A percentile compares a stretch with the other conserved stretches of the same genome.
These are phyloP conservation scores for Napeogenes inachia DNA, from an alignment of 2,888 invertebrate species.

Conservation along the genomic window DNA sequence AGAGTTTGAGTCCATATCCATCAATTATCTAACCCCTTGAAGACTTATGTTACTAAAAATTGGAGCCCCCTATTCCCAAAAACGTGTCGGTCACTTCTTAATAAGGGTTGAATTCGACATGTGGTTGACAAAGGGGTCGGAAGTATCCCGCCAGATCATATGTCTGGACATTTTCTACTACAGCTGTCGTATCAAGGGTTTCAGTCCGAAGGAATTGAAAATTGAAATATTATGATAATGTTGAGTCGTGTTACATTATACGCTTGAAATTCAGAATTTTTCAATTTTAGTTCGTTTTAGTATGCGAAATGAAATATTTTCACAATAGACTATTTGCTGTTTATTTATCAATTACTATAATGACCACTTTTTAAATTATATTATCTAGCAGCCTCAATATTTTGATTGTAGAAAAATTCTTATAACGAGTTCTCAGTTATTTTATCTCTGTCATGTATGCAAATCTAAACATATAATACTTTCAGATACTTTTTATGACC, in stretches of 20 bases:
- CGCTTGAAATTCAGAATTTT: neutral
- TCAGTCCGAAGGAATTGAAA: neutral
- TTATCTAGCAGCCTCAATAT: too few relatives aligned
- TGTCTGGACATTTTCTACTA: slow-evolving; percentile 1
- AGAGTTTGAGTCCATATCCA: neutral
- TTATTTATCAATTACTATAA: too few relatives aligned
- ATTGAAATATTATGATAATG: neutral
- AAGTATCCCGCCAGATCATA: slow-evolving; percentile 11
- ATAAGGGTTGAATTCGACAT: slow-evolving; percentile 81
- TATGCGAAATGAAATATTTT: neutral
- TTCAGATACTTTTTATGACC: too few relatives aligned
- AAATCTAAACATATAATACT: too few relatives aligned
- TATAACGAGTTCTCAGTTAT: too few relatives aligned
- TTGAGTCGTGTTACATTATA: neutral
- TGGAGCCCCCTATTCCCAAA: slow-evolving; percentile 75
- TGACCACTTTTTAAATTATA: too few relatives aligned
- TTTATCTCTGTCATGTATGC: too few relatives aligned
- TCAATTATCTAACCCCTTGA: neutral
- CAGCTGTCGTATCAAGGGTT: neutral
- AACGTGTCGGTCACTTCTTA: slow-evolving; percentile 81
- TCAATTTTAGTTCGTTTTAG: neutral
- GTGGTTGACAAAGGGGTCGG: slow-evolving; percentile 14
- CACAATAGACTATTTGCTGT: too few relatives aligned
- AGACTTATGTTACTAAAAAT: slow-evolving; percentile 1
- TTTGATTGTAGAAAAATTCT: too few relatives aligned